Evolutionary conservation across 2,113 vertebrate genomes (phyloP).

Genomic region (Bubo blakistoni): DNA sequence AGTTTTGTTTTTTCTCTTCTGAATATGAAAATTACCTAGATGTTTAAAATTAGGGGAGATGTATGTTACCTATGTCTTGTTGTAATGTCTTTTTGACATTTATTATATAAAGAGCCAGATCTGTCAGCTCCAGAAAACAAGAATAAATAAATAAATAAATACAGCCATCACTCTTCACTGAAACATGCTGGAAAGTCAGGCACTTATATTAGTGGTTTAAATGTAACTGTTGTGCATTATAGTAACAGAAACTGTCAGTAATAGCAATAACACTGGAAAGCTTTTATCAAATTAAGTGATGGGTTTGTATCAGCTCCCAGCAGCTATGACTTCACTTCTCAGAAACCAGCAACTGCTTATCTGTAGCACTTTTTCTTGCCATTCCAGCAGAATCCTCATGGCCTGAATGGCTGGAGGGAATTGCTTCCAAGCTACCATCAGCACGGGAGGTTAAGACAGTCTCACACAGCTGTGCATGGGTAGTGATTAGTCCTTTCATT

Average conservation of each 20-base stretch:
- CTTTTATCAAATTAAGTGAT: slow-evolving; percentile 34
- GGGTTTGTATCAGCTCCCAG: slow-evolving; percentile 13
- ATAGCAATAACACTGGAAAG: slow-evolving; percentile 25
- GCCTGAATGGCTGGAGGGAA: not conserved
- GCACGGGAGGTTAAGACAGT: not conserved
- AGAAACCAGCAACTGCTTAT: not conserved
- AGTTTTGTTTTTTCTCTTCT: not conserved
- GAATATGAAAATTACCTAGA: not conserved
- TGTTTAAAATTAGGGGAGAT: not conserved
- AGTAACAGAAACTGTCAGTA: slow-evolving; percentile 16
- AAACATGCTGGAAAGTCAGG: not conserved
- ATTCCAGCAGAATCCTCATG: not conserved
- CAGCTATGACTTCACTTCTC: not conserved
- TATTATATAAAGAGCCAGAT: not conserved
- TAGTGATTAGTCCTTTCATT: not conserved
- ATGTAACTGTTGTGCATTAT: not conserved
- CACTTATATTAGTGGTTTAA: not conserved
- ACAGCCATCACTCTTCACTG: not conserved
- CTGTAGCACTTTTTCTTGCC: not conserved
- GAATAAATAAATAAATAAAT: not conserved
- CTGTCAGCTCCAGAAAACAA: not conserved
- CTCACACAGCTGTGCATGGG: not conserved
- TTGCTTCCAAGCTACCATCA: not conserved
- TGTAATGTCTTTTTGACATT: not conserved
- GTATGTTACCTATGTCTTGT: not conserved